Percentiles rank a stretch among this genome's conserved stretches.
Conservation (phyloP, 2,888 invertebrate genomes). For the Leptogaster cylindrica region DNA sequence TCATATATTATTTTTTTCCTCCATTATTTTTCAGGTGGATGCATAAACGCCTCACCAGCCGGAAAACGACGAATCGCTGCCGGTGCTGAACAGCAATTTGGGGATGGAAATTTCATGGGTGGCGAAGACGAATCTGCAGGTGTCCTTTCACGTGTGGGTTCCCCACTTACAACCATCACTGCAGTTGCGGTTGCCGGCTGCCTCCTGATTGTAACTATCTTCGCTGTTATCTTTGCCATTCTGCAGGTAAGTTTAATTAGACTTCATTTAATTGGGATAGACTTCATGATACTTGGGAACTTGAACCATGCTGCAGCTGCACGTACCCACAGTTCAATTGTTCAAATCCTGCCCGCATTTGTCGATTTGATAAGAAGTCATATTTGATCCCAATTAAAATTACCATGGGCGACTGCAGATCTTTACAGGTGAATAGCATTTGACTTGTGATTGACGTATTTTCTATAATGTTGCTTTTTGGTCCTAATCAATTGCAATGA, state of each 20-base stretch:
- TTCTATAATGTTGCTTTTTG: no score
- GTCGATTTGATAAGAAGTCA: neutral
- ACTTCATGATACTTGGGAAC: neutral
- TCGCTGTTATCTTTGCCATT: constrained; percentile 73
- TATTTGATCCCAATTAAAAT: constrained; percentile 14
- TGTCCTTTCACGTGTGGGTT: constrained; percentile 57
- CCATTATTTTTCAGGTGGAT: constrained; percentile 66
- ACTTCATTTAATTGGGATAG: no score
- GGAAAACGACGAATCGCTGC: constrained; percentile 76
- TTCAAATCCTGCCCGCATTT: no score
- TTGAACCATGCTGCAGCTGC: neutral
- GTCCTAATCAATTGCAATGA: no score
- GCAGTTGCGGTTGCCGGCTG: constrained; percentile 73
- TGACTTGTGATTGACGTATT: constrained; percentile 6
- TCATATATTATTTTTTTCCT: neutral
- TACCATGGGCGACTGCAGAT: neutral
- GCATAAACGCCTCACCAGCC: constrained; percentile 75
- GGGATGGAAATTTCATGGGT: constrained; percentile 37
- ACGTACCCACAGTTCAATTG: no score
- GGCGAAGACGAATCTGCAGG: constrained; percentile 51
- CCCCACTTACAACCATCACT: constrained; percentile 70
- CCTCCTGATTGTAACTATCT: constrained; percentile 72
- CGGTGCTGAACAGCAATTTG: constrained; percentile 62
- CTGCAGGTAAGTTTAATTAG: constrained; percentile 77
- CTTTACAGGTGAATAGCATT: neutral